phyloP scores from a whole-genome alignment of 2,113 vertebrate species.

The Muntiacus muntjak region DNA sequence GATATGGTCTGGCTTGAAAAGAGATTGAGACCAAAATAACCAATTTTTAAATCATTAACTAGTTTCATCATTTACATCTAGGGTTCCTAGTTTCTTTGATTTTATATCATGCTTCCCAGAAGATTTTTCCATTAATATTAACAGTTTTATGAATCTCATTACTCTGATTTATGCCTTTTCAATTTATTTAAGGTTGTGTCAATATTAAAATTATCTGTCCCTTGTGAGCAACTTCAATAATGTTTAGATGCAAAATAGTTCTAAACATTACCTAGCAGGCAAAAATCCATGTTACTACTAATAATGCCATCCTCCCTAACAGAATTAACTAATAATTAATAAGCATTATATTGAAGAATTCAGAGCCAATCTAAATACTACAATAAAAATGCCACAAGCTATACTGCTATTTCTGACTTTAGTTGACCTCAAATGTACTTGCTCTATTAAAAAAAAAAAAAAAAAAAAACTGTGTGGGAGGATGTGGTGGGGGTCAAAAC shows the following conservation, averaged over 20 bases:
- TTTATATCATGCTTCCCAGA: slow-evolving; percentile 76
- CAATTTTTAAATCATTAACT: slow-evolving; percentile 71
- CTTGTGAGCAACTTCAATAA: slow-evolving; percentile 75
- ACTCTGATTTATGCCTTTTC: slow-evolving; percentile 81
- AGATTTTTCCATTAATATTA: slow-evolving; percentile 79
- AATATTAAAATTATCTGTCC: slow-evolving; percentile 81
- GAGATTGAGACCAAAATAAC: slow-evolving; percentile 65
- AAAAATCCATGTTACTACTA: slow-evolving; percentile 28
- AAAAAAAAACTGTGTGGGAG: too few species aligned
- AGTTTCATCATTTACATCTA: slow-evolving; percentile 64
- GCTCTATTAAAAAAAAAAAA: neutral
- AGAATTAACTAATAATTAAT: slow-evolving; percentile 40
- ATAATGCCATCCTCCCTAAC: neutral
- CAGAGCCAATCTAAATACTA: neutral
- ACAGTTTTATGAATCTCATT: slow-evolving; percentile 81
- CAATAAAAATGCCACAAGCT: neutral
- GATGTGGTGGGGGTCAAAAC: neutral
- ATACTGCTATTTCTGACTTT: neutral
- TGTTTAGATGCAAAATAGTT: slow-evolving; percentile 73
- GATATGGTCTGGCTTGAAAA: slow-evolving; percentile 43
- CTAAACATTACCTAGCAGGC: slow-evolving; percentile 62
- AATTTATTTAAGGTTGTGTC: slow-evolving; percentile 80
- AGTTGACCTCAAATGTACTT: neutral
- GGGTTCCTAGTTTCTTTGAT: slow-evolving; percentile 80
- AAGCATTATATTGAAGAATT: neutral